These are phyloP conservation scores for Ardeotis arabs DNA, from an alignment of 2,113 vertebrate species.

Conservation along the genomic window DNA sequence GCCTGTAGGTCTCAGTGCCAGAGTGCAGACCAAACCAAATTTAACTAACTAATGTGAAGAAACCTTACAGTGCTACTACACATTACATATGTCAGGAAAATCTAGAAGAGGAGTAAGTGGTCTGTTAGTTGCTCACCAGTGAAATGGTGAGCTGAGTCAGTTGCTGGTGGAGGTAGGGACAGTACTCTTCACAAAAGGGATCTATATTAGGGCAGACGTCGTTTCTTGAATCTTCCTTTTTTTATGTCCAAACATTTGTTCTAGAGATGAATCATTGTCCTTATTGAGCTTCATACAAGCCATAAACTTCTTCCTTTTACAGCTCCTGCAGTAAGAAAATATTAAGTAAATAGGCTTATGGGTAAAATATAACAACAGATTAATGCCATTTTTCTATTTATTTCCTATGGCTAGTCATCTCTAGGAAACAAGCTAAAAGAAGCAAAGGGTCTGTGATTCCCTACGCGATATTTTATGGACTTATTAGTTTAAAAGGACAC, in stretches of 20 bases:
- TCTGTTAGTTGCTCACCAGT: not conserved
- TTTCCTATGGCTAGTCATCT: not conserved
- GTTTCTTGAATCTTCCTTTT: not conserved
- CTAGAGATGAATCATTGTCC: constrained; percentile 44
- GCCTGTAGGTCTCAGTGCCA: not conserved
- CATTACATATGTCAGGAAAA: not conserved
- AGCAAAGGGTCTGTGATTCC: not conserved
- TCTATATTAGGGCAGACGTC: not conserved
- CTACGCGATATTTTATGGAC: not conserved
- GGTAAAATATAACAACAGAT: constrained; percentile 2
- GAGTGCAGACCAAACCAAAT: not conserved
- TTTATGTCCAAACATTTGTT: constrained; percentile 32
- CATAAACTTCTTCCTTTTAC: constrained; percentile 23
- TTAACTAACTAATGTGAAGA: not conserved
- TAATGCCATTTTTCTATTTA: constrained; percentile 3
- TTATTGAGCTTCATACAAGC: constrained; percentile 16
- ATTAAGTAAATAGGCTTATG: constrained; percentile 11
- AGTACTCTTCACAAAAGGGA: not conserved
- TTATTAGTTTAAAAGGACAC: not conserved
- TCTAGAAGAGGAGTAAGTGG: not conserved
- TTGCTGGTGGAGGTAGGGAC: not conserved
- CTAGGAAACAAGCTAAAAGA: not conserved
- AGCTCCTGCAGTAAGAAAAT: constrained; percentile 31
- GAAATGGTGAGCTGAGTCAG: constrained; percentile 14
- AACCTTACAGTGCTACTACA: not conserved